These are phyloP conservation scores for Tachuris rubrigastra DNA, from an alignment of 2,113 vertebrate species.

Conservation along the genomic window DNA sequence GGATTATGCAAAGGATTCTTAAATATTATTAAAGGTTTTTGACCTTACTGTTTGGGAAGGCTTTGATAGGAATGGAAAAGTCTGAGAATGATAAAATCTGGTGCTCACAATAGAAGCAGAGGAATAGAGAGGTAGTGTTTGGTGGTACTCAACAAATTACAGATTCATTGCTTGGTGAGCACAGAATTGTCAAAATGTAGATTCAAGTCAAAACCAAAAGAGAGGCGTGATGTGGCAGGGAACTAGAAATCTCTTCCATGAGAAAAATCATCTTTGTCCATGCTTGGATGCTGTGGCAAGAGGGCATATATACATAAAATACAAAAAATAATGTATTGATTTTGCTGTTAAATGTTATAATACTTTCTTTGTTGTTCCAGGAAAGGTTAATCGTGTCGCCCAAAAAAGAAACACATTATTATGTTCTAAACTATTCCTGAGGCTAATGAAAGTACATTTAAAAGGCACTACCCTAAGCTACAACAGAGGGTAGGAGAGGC, in stretches of 20 bases:
- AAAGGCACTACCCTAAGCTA: slow-evolving; percentile 19
- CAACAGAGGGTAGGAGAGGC: background rate
- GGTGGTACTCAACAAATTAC: background rate
- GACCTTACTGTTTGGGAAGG: background rate
- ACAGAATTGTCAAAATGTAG: background rate
- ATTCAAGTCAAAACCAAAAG: background rate
- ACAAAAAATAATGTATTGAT: slow-evolving; percentile 48
- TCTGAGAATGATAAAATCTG: background rate
- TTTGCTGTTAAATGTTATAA: slow-evolving; percentile 27
- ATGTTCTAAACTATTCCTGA: slow-evolving; percentile 8
- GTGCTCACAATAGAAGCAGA: background rate
- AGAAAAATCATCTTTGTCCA: background rate
- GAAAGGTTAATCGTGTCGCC: background rate
- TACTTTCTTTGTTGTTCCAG: background rate
- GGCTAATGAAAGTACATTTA: slow-evolving; percentile 30
- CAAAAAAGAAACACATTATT: slow-evolving; percentile 35
- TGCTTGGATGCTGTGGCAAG: background rate
- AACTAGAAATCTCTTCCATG: background rate
- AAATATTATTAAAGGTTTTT: background rate
- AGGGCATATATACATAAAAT: background rate
- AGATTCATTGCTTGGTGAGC: background rate
- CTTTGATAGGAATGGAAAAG: background rate
- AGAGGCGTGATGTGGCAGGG: fast-evolving
- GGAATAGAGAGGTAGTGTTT: background rate
- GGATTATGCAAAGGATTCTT: background rate